Conservation (phyloP, 2,888 invertebrate species). For the Napeogenes sylphis region DNA sequence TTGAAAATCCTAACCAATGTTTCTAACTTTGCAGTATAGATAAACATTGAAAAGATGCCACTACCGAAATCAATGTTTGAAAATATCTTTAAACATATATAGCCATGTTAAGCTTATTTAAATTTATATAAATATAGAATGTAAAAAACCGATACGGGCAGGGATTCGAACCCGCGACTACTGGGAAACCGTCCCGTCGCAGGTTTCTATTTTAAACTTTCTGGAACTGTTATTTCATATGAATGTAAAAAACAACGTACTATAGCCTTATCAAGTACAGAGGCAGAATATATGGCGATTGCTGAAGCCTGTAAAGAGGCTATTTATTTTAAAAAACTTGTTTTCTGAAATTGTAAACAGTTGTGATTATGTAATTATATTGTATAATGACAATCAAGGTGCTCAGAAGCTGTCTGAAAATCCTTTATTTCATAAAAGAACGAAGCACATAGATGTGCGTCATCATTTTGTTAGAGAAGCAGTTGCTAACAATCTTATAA, state of each 20-base stretch:
- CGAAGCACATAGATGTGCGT: conserved; percentile 5
- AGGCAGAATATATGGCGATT: conserved; percentile 1
- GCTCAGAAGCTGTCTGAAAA: neutral
- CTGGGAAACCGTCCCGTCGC: too few relatives aligned
- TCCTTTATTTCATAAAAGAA: conserved; percentile 2
- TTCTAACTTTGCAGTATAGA: too few relatives aligned
- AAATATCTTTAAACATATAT: too few relatives aligned
- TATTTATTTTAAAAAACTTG: neutral
- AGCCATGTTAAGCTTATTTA: too few relatives aligned
- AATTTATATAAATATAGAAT: too few relatives aligned
- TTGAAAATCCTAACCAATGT: too few relatives aligned
- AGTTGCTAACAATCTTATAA: neutral
- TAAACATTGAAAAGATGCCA: too few relatives aligned
- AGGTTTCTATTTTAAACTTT: neutral
- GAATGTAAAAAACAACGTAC: neutral
- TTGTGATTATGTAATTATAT: too few relatives aligned
- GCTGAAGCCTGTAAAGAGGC: conserved; percentile 1
- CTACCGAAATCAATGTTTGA: too few relatives aligned
- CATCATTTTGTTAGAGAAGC: conserved; percentile 2
- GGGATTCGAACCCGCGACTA: too few relatives aligned
- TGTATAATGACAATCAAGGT: conserved; percentile 6
- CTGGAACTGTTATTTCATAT: neutral
- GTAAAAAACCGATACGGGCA: too few relatives aligned
- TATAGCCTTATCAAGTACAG: neutral
- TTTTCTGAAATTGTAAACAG: too few relatives aligned